Percentiles rank a stretch among this genome's conserved stretches.
These are phyloP conservation scores for Hippasteria phrygiana DNA, from an alignment of 53 echinoderm and acorn worm genomes.

Conservation along the genomic window DNA sequence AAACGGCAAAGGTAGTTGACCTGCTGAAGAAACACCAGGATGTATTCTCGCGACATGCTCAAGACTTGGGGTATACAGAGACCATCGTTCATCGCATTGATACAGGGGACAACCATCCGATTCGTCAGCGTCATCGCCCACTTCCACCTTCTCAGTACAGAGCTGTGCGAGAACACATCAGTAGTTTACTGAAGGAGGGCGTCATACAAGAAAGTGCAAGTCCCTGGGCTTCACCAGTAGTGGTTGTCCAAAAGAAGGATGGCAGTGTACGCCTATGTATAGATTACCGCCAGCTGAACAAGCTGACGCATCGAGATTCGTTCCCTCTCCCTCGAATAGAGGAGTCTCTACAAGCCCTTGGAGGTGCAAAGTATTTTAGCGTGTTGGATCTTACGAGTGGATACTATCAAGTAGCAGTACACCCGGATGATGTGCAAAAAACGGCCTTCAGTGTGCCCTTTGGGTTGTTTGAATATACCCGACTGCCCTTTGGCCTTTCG, in stretches of 20 bases:
- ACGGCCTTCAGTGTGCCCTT: slow-evolving; percentile 58
- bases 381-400: slow-evolving; percentile 61
- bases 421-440: too few relatives aligned
- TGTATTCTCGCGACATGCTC: slow-evolving; percentile 52
- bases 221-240: slow-evolving; percentile 68
- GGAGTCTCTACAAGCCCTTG: too few relatives aligned
- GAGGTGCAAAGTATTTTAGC: slow-evolving; percentile 73
- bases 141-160: slow-evolving; percentile 51
- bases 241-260: slow-evolving; percentile 69
- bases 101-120: slow-evolving; percentile 45
- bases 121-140: slow-evolving; percentile 50
- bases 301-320: slow-evolving; percentile 63
- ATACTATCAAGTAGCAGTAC: too few relatives aligned
- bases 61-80: slow-evolving; percentile 63
- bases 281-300: too few relatives aligned
- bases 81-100: slow-evolving; percentile 59
- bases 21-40: slow-evolving; percentile 28
- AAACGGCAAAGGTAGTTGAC: neutral
- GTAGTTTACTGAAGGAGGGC: slow-evolving; percentile 17
- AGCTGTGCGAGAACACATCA: slow-evolving; percentile 55
- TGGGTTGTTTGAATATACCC: slow-evolving; percentile 58
- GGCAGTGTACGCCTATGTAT: too few relatives aligned
- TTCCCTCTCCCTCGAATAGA: slow-evolving; percentile 69
- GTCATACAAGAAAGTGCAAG: slow-evolving; percentile 45
- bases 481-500: slow-evolving; percentile 70